phyloP scores from a whole-genome alignment of 2,113 vertebrate species.

The Tangachromis dhanisi region DNA sequence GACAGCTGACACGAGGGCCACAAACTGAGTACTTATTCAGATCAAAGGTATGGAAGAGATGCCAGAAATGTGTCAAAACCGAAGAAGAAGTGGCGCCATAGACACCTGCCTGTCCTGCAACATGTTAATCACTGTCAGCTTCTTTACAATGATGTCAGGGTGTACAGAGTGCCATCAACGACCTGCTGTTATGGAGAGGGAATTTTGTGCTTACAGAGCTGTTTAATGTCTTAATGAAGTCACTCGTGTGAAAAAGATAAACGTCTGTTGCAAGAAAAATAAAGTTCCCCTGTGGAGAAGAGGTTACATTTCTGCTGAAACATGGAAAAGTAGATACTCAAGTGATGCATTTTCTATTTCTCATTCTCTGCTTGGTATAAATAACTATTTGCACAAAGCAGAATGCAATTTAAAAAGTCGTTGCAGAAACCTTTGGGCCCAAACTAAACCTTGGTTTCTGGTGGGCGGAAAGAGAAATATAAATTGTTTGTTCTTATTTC shows the following conservation, averaged over 20 bases:
- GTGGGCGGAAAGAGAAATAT: not conserved
- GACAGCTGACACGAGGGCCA: not conserved
- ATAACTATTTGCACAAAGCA: slow-evolving; percentile 2
- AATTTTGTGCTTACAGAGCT: not conserved
- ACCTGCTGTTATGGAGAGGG: not conserved
- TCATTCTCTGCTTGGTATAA: not conserved
- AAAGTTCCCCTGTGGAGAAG: not conserved
- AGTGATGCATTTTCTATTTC: not conserved
- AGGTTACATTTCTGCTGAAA: not conserved
- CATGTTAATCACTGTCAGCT: slow-evolving; percentile 12
- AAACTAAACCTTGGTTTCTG: not conserved
- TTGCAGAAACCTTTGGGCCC: not conserved
- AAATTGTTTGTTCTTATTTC: not conserved
- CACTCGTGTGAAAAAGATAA: not conserved
- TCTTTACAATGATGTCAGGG: not conserved
- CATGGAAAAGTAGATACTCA: not conserved
- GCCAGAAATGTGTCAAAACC: slow-evolving; percentile 20
- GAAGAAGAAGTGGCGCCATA: not conserved
- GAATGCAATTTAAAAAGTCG: not conserved
- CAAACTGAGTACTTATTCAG: slow-evolving; percentile 6
- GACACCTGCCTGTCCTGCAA: not conserved
- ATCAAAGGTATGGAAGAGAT: slow-evolving; percentile 25
- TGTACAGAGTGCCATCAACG: not conserved
- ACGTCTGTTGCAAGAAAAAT: not conserved
- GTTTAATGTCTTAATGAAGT: not conserved